Evolutionary conservation across 2,113 vertebrate genomes (phyloP), one percentile per base, ranked within the genome.

Genomic region (Capricornis sumatraensis): DNA sequence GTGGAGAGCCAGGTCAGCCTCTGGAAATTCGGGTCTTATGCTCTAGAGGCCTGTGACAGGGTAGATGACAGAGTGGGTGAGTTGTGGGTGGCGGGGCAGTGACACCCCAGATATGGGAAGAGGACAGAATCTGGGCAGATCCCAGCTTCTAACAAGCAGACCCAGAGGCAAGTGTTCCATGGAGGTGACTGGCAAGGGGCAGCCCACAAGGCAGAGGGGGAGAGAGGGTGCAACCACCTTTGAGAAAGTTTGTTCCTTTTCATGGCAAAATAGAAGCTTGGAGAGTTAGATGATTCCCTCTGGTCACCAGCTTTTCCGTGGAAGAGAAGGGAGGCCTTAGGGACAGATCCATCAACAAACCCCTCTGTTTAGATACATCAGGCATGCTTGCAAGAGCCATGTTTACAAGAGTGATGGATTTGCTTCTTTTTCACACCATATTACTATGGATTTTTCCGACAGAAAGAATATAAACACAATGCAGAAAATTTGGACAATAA

Each of bases 51-150:
- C 71, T 60, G 53, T 12, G 30, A 45, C 15, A 21, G 60, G 53
- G 30, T 0, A 71, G 50, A 28, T 33, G 82, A 52, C 11, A 7
- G 27, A 36, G 76, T 3, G 25, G 23, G 2, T 10, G 64, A 40
- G 33, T 15, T 2, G 3, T 25, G 58, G 60, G 57, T 9, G 50
- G 47, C 0, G 13, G 21, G 15, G 45, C 0, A 3, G 8, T 14
- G 36, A 53, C 21, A 10, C 28, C 17, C 5, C 12, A 16, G 15
- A 21, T 0, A 3, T 6, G 11, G 30, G 40, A 52, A 79, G 40
- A 87, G n/a, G 50, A 14, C 21, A 43, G 53, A 57, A 27, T 87
- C 43, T 40, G 10, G 58, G 84, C 25, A 23, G 58, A 83, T 27
- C 33, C 10, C 58, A 5, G 23, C 5, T 1, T 85, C 6, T 27